phyloP scores from a whole-genome alignment of 2,113 vertebrate genomes.

The Pseudolaguvia tuberculata region DNA sequence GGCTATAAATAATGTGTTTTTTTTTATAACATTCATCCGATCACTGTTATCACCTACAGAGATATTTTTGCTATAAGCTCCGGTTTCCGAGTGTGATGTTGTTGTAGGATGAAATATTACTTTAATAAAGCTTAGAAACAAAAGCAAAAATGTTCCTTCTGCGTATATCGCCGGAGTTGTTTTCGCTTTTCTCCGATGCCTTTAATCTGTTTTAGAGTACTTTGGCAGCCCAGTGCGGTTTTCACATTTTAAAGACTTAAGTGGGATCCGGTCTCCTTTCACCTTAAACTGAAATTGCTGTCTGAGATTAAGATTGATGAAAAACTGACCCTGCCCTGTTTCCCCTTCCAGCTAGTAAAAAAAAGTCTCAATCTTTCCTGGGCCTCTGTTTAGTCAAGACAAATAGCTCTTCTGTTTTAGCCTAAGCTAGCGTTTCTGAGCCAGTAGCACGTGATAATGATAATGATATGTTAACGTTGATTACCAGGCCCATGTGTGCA shows the following conservation, averaged over 20 bases:
- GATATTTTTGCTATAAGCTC: no score
- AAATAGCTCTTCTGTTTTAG: neutral
- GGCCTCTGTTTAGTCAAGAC: slow-evolving; percentile 22
- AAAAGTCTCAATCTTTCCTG: slow-evolving; percentile 2
- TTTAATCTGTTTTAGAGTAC: slow-evolving; percentile 19
- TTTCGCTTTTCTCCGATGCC: neutral
- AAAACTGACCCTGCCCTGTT: neutral
- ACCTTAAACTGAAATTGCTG: slow-evolving; percentile 29
- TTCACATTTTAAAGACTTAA: slow-evolving; percentile 32
- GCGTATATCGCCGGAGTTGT: neutral
- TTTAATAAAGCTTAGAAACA: slow-evolving; percentile 5
- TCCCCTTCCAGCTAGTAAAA: slow-evolving; percentile 18
- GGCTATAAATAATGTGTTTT: neutral
- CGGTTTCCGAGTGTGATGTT: neutral
- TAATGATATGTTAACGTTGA: slow-evolving; percentile 23
- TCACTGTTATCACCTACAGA: neutral
- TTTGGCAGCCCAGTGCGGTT: slow-evolving; percentile 9
- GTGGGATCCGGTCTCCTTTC: slow-evolving; percentile 17
- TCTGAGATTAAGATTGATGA: slow-evolving; percentile 23
- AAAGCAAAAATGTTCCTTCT: neutral
- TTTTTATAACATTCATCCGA: neutral
- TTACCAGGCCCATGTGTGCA: neutral
- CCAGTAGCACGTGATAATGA: slow-evolving; percentile 5
- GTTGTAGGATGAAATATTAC: neutral
- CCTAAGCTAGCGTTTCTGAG: neutral